Base-by-base conservation (phyloP, 37 sponge, comb jelly and placozoan genomes). In the Ianthella basta region DNA sequence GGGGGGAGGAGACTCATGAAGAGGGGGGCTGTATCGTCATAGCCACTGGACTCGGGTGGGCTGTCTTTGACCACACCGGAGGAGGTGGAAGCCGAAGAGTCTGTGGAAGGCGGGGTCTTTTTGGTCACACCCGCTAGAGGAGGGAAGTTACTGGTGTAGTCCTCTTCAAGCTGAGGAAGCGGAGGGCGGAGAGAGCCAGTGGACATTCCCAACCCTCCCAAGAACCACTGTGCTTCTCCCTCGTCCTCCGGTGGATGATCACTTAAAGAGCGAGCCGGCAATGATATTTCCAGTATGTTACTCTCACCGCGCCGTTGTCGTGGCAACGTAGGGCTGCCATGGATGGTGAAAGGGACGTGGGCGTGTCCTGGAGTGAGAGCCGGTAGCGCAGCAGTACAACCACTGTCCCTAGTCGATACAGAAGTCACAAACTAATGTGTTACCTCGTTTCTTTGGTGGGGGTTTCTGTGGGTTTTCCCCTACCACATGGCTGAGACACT, bases 401-500 rank as follows among this genome's bases (percentile, higher is more conserved):
- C n/a, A n/a, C n/a, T n/a, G n/a, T n/a, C n/a, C n/a, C n/a, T n/a
- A n/a, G n/a, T 44, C 8, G 50, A 3, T 8, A 44, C 50, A 8
- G 3, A 44, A 44, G 8, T 3, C 50, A 44, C 50, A 10, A 8
- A 44, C 6, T 44, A 10, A 44, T 44, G 50, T 44, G 50, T 44
- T 25, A 61, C 63, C 63, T 61, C 4, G 27, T 61, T 12, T 23
- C 70, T 6, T 69, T 18, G 33, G 34, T 34, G 18, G 29, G 27
- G 70, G 34, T 21, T 41, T 63, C 25, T 34, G n/a, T 16, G 88
- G 68, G 50, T 74, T 78, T 50, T 88, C 87, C 18, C 92, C 95
- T 0, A 83, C 39, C 59, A 94, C 53, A 60, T 91, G 95, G 21
- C 74, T 74, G 55, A 91, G 67, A 84, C 89, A 88, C 13, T 72